phyloP scores from a whole-genome alignment of 2,113 vertebrate species.

The Tiliqua scincoides region DNA sequence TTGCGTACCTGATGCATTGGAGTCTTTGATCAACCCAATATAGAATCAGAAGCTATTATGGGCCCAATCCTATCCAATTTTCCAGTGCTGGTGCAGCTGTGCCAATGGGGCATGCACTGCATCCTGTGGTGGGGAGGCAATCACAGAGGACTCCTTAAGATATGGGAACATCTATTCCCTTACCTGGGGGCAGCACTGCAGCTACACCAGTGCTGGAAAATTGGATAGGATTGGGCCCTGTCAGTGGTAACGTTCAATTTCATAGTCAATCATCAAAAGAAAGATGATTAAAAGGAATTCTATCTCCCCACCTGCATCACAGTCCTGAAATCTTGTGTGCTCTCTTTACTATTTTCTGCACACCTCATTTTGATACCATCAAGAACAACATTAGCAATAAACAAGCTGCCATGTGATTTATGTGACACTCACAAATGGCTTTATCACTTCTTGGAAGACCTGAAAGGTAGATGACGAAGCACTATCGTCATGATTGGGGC shows the following conservation, averaged over 20 bases:
- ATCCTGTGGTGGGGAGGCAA: too few relatives aligned
- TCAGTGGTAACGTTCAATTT: neutral
- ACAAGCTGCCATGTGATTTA: neutral
- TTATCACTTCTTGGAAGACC: constrained; percentile 7
- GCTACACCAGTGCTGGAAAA: too few relatives aligned
- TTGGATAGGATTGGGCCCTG: too few relatives aligned
- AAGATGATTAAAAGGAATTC: neutral
- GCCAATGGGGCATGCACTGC: too few relatives aligned
- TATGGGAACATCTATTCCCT: too few relatives aligned
- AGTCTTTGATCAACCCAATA: neutral
- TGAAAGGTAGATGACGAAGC: constrained; percentile 5
- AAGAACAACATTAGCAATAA: neutral
- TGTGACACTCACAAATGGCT: constrained; percentile 13
- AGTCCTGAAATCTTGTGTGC: neutral
- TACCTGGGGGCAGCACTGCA: too few relatives aligned
- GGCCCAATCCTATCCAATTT: too few relatives aligned
- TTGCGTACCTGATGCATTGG: neutral
- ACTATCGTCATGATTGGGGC: neutral
- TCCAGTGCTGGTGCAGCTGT: too few relatives aligned
- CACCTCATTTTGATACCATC: neutral
- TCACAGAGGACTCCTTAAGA: too few relatives aligned
- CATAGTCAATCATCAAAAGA: neutral
- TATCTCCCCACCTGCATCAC: too few relatives aligned
- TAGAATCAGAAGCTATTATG: neutral
- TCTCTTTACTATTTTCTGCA: neutral